Conservation (phyloP, 1,140 invertebrate genomes). For the Drosophila insularis region DNA sequence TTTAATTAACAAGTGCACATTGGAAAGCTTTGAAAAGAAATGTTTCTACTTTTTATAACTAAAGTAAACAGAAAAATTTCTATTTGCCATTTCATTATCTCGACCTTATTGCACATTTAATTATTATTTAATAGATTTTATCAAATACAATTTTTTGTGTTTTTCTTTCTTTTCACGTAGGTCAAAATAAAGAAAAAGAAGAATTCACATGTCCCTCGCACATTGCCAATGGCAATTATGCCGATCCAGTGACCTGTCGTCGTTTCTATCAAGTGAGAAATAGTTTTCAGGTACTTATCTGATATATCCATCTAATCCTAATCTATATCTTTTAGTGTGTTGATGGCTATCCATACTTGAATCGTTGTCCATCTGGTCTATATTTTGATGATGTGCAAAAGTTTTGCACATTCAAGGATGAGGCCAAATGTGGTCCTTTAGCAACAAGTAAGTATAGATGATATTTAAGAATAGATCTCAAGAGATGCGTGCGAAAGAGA, state of each 20-base stretch:
- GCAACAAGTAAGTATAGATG: slow-evolving; percentile 88
- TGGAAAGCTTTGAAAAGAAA: too few relatives aligned
- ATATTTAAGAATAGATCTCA: neutral
- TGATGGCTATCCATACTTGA: slow-evolving; percentile 92
- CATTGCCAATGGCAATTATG: slow-evolving; percentile 93
- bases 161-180: slow-evolving; percentile 33
- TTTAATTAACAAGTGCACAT: too few relatives aligned
- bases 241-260: slow-evolving; percentile 93
- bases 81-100: too few relatives aligned
- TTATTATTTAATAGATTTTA: neutral
- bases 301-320: neutral
- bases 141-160: neutral
- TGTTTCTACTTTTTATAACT: too few relatives aligned
- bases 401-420: slow-evolving; percentile 94
- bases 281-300: too few relatives aligned
- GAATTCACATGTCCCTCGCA: slow-evolving; percentile 89
- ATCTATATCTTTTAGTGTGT: slow-evolving; percentile 86
- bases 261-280: slow-evolving; percentile 91
- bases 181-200: slow-evolving; percentile 85
- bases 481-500: neutral
- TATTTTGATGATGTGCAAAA: slow-evolving; percentile 96
- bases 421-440: slow-evolving; percentile 94
- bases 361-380: slow-evolving; percentile 93
- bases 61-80: too few relatives aligned
- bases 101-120: neutral